phyloP scores from a whole-genome alignment of 2,797 vertebrate genomes.

The Vipera latastei region DNA sequence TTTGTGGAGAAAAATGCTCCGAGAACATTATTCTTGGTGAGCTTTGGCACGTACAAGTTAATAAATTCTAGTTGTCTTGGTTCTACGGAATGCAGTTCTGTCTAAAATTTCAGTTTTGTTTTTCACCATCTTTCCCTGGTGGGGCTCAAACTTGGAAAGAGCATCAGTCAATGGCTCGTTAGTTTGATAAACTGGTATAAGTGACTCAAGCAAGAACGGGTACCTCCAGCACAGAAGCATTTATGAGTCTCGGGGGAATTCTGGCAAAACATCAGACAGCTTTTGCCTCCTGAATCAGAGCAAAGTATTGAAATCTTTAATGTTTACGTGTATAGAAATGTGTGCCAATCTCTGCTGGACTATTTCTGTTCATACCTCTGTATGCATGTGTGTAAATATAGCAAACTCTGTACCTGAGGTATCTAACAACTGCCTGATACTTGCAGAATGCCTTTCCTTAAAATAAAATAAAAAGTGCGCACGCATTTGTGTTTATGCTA shows the following conservation, averaged over 20 bases:
- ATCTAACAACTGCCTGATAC: conserved; percentile 67
- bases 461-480: neutral
- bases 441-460: conserved; percentile 66
- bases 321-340: conserved; percentile 60
- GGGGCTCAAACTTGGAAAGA: conserved; percentile 66
- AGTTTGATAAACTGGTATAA: conserved; percentile 78
- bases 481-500: conserved; percentile 49
- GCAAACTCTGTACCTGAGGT: conserved; percentile 70
- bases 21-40: conserved; percentile 59
- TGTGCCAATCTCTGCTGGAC: conserved; percentile 37
- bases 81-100: conserved; percentile 66
- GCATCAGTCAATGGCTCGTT: conserved; percentile 75
- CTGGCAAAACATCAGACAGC: conserved; percentile 72
- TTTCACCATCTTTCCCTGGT: conserved; percentile 59
- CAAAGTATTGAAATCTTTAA: conserved; percentile 71
- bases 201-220: conserved; percentile 61
- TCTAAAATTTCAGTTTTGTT: conserved; percentile 72
- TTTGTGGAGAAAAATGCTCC: conserved; percentile 57
- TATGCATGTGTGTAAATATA: conserved; percentile 54
- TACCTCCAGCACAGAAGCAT: conserved; percentile 65
- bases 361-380: conserved; percentile 34
- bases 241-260: conserved; percentile 69
- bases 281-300: conserved; percentile 73
- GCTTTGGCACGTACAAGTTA: conserved; percentile 58
- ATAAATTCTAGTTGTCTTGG: conserved; percentile 69